Evolutionary conservation across 2,797 vertebrate genomes (phyloP).

Genomic region (Oophaga sylvatica): DNA sequence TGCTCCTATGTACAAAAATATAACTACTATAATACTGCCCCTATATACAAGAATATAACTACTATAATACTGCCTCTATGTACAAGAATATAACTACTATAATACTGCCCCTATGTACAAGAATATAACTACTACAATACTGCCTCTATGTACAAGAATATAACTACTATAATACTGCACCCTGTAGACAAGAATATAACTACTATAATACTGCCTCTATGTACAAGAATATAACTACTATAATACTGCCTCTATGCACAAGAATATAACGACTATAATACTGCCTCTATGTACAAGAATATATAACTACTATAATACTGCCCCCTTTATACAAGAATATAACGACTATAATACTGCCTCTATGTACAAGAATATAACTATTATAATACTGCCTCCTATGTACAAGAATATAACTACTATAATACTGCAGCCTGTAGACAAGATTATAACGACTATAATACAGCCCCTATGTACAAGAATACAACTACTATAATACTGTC

Average conservation of each 20-base stretch:
- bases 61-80: not conserved
- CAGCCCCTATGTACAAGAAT: not conserved
- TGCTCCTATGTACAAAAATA: not conserved
- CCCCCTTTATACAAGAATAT: not conserved
- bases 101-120: not conserved
- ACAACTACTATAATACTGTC: constrained; percentile 14
- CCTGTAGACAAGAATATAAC: constrained; percentile 8
- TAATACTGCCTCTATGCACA: not conserved
- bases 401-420: constrained; percentile 1
- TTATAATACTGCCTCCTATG: not conserved
- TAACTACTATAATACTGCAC: constrained; percentile 5
- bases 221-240: constrained; percentile 3
- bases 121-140: constrained; percentile 13
- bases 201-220: not conserved
- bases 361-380: not conserved
- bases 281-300: not conserved
- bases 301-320: not conserved
- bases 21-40: constrained; percentile 20
- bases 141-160: not conserved
- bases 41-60: not conserved
- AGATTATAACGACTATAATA: constrained; percentile 17
- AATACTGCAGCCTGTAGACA: no score
- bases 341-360: constrained; percentile 7
- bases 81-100: constrained; percentile 3
- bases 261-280: not conserved